These are phyloP conservation scores for Peromyscus attwateri DNA, from an alignment of 2,797 vertebrate species.

Conservation along the genomic window DNA sequence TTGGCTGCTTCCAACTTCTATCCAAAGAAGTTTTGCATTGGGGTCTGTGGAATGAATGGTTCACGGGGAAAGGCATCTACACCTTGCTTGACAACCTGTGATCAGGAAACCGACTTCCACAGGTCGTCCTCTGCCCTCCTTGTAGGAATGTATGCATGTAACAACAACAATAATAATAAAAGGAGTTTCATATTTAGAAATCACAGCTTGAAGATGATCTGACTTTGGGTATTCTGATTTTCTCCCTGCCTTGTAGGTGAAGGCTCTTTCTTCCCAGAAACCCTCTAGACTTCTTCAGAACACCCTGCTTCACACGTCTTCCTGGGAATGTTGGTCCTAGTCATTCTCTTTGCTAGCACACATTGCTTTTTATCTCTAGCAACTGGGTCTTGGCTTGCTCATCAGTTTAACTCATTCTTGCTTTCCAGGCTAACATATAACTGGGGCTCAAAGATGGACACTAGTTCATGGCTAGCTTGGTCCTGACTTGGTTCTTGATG, in stretches of 20 bases:
- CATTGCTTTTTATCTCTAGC: not conserved
- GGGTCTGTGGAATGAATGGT: not conserved
- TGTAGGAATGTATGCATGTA: not conserved
- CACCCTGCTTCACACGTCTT: not conserved
- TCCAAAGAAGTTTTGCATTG: not conserved
- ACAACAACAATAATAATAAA: not conserved
- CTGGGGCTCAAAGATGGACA: not conserved
- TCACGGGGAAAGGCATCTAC: not conserved
- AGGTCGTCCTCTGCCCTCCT: not conserved
- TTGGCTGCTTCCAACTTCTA: not conserved
- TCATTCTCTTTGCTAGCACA: slow-evolving; percentile 50
- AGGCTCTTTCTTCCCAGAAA: slow-evolving; percentile 24
- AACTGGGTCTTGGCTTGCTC: not conserved
- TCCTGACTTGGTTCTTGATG: slow-evolving; percentile 12
- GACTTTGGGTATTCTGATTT: slow-evolving; percentile 2
- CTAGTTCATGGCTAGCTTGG: not conserved
- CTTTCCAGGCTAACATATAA: not conserved
- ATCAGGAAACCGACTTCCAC: not conserved
- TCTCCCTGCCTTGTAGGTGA: slow-evolving; percentile 1
- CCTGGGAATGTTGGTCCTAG: not conserved
- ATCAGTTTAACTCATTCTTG: not conserved
- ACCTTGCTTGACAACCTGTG: not conserved
- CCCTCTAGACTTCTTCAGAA: slow-evolving; percentile 9
- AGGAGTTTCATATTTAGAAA: slow-evolving; percentile 49
- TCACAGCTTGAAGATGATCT: slow-evolving; percentile 2